Base-by-base conservation (phyloP, 1,140 invertebrate species). In the Danaus melanippus region DNA sequence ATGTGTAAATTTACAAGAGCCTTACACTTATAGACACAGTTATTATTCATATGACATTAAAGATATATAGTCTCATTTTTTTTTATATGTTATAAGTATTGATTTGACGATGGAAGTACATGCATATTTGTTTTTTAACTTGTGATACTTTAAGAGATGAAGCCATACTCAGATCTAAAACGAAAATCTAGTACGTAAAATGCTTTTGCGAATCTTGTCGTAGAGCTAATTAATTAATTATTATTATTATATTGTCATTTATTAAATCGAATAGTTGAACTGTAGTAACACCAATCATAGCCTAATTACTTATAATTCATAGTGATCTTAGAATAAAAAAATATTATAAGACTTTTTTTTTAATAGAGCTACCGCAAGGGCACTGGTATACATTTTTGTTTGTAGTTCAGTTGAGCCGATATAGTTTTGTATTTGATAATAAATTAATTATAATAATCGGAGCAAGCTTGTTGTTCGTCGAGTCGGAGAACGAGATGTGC, bases 281-380 rank as follows among this genome's bases (percentile, higher is more conserved):
- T 58, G 73, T 84, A 84, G 80, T 69, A 84, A 85, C 82, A 85
- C 82, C 80, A 85, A 85, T 75, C 66, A 76, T 80, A 83, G 79
- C 76, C 76, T 83, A 80, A 77, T 73, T 72, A 76, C 79, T 71
- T 76, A 57, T 78, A 79, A 78, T 74, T 73, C 74, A 81, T 80
- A 84, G 76, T 73, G 77, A 84, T 78, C 70, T 78, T 86, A 86
- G 83, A 77, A 73, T 85, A 46, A 55, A 51, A 15, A 43, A 51
- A 51, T 51, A 56, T 79, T 78, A 72, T 78, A 78, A 81, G 77
- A 74, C 75, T 82, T 77, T 75, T 79, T 73, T 69, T 74, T 73
- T 69, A 74, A 75, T 77, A 76, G 63, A 74, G 60, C 63, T 65
- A 60, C 66, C 56, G 67, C 67, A 65, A 67, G 73, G 66, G 56